Evolutionary conservation across 2,797 vertebrate genomes (phyloP).

Genomic region (Rhinogobio ventralis): DNA sequence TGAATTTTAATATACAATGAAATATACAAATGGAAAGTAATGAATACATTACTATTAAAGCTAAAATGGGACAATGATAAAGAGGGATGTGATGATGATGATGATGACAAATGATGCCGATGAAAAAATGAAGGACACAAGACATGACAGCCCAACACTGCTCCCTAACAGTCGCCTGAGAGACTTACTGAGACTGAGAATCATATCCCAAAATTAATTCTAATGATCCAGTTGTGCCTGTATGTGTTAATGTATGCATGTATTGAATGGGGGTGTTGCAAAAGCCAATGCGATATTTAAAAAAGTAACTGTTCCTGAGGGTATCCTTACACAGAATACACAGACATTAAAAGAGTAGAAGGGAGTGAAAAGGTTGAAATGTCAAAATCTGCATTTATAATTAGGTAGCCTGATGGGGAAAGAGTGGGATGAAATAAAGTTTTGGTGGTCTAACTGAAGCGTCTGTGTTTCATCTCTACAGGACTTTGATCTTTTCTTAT

Average conservation of each 20-base stretch:
- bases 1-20: conserved; percentile 33
- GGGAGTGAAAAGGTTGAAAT: not conserved
- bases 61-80: conserved; percentile 13
- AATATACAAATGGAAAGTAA: conserved; percentile 48
- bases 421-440: not conserved
- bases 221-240: not conserved
- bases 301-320: not conserved
- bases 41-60: conserved; percentile 16
- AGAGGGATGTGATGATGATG: not conserved
- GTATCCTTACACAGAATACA: not conserved
- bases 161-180: conserved; percentile 19
- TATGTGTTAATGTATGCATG: not conserved
- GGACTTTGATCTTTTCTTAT: conserved; percentile 63
- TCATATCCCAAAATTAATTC: not conserved
- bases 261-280: not conserved
- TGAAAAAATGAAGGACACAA: conserved; percentile 32
- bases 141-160: conserved; percentile 8
- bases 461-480: conserved; percentile 68
- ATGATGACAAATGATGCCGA: not conserved
- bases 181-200: not conserved
- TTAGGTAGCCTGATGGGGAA: not conserved
- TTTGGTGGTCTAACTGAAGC: not conserved
- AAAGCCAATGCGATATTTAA: conserved; percentile 10
- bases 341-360: not conserved
- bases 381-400: not conserved